Base-by-base conservation (phyloP, 2,888 invertebrate species). In the Hypercompe scribonia region DNA sequence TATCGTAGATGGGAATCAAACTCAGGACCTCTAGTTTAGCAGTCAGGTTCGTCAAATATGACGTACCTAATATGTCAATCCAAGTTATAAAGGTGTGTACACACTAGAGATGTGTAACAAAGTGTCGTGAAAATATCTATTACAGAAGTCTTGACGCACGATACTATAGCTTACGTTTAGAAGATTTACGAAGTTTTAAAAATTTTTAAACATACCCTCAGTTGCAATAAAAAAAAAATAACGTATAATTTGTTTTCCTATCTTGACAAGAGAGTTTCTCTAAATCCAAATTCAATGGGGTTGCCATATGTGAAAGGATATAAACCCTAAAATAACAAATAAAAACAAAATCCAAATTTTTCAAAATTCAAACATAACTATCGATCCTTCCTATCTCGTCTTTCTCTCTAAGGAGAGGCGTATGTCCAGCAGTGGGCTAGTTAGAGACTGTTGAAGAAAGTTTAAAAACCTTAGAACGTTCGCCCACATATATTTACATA, bases 121-220 rank as follows among this genome's bases (percentile, higher is more conserved):
- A 31, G 61, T 31, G 61, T 31, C 18, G 31, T 61, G 61, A 7
- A 31, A 61, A 61, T 70, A 66, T 13, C 24, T 24, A 33, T 46
- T 33, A 66, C 46, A 68, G 3, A 81, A 81, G 82, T 80, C 80
- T 82, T 80, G 75, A 13, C 72, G 74, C 65, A 75, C 74, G 28
- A 76, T 58, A 71, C 65, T 79, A 82, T 72, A 74, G 70, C 76
- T 76, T 82, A 84, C 66, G 71, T 80, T 77, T 73, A 81, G 54
- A 74, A 65, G 50, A 31, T 21, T 28, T 31, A 36, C 10, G 72
- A 67, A 74, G 28, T 46, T 83, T 54, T 78, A 67, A 70, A n/a
- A 72, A 66, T 78, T 81, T 58, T 64, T 61, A 8, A 61, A 31
- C 31, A 28, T 61, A 61, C 61, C 61, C 31, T 61, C 61, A 31